Base-by-base conservation (phyloP, 1,140 invertebrate species). In the Eufriesea mexicana region DNA sequence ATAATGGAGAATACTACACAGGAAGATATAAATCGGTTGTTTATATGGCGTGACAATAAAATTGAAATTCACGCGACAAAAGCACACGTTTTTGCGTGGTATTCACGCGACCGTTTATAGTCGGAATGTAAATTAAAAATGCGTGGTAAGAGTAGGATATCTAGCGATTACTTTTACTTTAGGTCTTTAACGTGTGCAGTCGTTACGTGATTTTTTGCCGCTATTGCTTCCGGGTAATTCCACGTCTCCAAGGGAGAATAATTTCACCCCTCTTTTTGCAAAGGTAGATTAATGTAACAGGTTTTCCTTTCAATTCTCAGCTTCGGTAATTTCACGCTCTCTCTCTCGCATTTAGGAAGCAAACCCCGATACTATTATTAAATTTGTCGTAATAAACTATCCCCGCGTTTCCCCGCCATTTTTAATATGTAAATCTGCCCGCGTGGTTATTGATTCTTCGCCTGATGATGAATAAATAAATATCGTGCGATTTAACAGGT, bases 231-330 rank as follows among this genome's bases (percentile, higher is more conserved):
- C 25, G 25, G 49, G 20, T 20, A 72, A 54, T 72, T 55, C 54
- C 49, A n/a, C 20, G 5, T 23, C 49, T 20, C 49, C 20, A 16
- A 71, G 25, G 47, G 51, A 28, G 70, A 72, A 54, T 55, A 72
- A 54, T 54, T 72, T 55, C 70, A 16, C 54, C 49, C 28, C 49
- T 5, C 25, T 55, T 72, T 49, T 72, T 23, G 10, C 49, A 2
- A 28, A 28, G 25, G 10, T 54, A 35, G 49, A 72, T 72, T 35
- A 35, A 72, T 5, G 49, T 35, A 72, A 54, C 70, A 72, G 70
- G 70, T 72, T 72, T 72, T 72, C 70, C 49, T 72, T 72, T 72
- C 49, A 55, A 72, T 72, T 72, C 28, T 23, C 14, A 28, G 4
- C 70, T 14, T 12, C 20, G 68, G 7, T 51, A 54, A 54, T 54